Base-by-base conservation (phyloP, 1,140 invertebrate genomes). In the Sycophila sp. region DNA sequence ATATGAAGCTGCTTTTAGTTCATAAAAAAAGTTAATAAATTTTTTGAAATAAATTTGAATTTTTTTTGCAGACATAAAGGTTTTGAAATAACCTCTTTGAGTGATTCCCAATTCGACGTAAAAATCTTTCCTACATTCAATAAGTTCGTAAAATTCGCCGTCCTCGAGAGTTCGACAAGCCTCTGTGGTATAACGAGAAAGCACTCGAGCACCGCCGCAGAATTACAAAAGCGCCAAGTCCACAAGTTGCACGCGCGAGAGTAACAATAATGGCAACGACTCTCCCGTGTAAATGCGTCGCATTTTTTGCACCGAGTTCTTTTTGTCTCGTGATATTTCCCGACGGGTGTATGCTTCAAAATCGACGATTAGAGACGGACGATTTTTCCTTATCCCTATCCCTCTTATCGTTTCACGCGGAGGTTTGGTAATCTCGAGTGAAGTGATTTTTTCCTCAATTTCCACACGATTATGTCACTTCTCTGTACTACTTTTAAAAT, bases 361-460 rank as follows among this genome's bases (percentile, higher is more conserved):
- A 60, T 30, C n/a, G 38, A 30, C 40, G 58, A 30, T 60, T 45
- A 45, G 13, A 10, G 36, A 7, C n/a, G 15, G 22, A 42, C 55
- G 34, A 26, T 45, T 17, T 58, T 24, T 4, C 13, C 26, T n/a
- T 8, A 6, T 1, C 8, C 4, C 28, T n/a, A n/a, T 13, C 51
- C 3, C 24, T 5, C 15, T 22, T 22, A 1, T 6, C 19, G n/a
- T n/a, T n/a, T n/a, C n/a, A n/a, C n/a, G n/a, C n/a, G n/a, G n/a
- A n/a, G n/a, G n/a, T n/a, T 1, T 15, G 55, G 26, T 10, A 19
- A 2, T 38, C 17, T 17, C 17, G 55, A 15, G 34, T 19, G 11
- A 58, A 58, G 40, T 58, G 38, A 34, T 58, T 58, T 40, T 38
- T 34, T 34, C 28, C 34, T 58, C 34, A 58, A 38, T 58, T 58